These are phyloP conservation scores for Tachycineta bicolor DNA, from an alignment of 2,113 vertebrate species.

Conservation along the genomic window DNA sequence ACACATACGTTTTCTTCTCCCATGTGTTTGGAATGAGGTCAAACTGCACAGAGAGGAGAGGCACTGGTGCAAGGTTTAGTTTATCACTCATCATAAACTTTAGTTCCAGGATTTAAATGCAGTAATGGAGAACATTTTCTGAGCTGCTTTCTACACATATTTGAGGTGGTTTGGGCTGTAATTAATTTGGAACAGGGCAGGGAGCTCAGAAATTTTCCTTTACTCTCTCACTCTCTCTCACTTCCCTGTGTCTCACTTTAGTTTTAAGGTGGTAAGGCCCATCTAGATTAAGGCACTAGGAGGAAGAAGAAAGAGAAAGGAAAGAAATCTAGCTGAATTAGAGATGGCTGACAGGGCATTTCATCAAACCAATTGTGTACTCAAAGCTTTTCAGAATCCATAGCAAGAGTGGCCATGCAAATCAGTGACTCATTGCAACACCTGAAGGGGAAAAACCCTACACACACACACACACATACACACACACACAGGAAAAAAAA, in stretches of 20 bases:
- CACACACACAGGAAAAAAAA: no score
- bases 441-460: not conserved
- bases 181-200: constrained; percentile 49
- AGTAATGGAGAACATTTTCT: not conserved
- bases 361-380: not conserved
- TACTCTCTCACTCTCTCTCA: not conserved
- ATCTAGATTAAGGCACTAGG: not conserved
- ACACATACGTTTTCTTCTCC: not conserved
- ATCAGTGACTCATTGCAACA: not conserved
- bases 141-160: not conserved
- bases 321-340: not conserved
- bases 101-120: not conserved
- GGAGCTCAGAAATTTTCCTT: not conserved
- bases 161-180: constrained; percentile 14
- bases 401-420: not conserved
- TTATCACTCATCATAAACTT: not conserved
- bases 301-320: not conserved
- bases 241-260: constrained; percentile 51
- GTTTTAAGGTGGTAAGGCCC: constrained; percentile 50
- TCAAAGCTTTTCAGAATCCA: not conserved
- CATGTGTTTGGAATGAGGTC: not conserved
- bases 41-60: not conserved
- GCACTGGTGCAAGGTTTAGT: not conserved
- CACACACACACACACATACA: not conserved
- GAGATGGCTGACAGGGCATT: not conserved